Evolutionary conservation across 2,888 invertebrate genomes (phyloP).

Genomic region (Zygothrica quintamaculata): DNA sequence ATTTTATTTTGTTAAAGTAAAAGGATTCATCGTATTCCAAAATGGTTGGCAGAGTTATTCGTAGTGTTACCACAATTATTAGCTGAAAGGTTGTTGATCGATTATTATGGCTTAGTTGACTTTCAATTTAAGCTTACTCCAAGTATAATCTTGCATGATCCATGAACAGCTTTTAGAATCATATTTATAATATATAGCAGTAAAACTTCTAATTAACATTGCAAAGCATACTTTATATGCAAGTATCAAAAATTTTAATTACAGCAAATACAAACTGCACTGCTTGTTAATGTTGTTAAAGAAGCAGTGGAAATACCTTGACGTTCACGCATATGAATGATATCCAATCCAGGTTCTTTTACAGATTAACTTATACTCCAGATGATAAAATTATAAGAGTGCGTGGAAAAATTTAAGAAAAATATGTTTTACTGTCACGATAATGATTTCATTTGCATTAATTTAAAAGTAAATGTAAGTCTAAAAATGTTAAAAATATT

Average conservation of each 20-base stretch:
- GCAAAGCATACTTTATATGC: conserved; percentile 1
- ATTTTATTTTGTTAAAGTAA: conserved; percentile 20
- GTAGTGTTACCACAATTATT: conserved; percentile 34
- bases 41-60: conserved; percentile 23
- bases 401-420: too few species aligned
- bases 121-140: conserved; percentile 24
- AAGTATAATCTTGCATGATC: not conserved
- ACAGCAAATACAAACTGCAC: too few species aligned
- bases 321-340: too few species aligned
- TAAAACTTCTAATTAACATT: not conserved
- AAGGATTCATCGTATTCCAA: conserved; percentile 3
- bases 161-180: conserved; percentile 10
- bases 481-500: conserved; percentile 8
- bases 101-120: too few species aligned
- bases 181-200: conserved; percentile 12
- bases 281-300: too few species aligned
- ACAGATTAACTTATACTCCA: too few species aligned
- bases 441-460: conserved; percentile 20
- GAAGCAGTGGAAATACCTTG: too few species aligned
- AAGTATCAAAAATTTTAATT: too few species aligned
- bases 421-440: conserved; percentile 18
- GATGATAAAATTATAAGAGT: too few species aligned
- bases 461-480: conserved; percentile 38
- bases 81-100: too few species aligned
- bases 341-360: too few species aligned